A percentile compares a stretch with the other conserved stretches of the same genome.
phyloP scores from a whole-genome alignment of 1,140 invertebrate genomes.

The Aphaenogaster floridana region DNA sequence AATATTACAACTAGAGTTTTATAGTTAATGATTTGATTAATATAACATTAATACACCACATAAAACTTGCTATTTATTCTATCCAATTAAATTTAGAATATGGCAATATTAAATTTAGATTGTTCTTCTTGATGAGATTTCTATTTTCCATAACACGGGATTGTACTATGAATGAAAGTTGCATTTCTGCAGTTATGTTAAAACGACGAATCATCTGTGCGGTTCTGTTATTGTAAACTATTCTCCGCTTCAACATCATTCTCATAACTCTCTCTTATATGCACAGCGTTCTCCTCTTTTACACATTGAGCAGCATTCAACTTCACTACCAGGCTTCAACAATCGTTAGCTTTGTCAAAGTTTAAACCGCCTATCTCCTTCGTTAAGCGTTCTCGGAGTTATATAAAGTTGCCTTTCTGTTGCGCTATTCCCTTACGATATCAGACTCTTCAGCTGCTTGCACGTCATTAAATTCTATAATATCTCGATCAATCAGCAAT shows the following conservation, averaged over 20 bases:
- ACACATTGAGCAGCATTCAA: conserved; percentile 37
- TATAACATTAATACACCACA: background rate
- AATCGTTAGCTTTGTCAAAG: conserved; percentile 60
- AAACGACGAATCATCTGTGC: conserved; percentile 35
- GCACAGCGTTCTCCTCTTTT: background rate
- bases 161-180: conserved; percentile 32
- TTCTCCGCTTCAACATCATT: background rate
- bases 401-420: conserved; percentile 45
- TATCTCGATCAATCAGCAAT: conserved; percentile 30
- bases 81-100: background rate
- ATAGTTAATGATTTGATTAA: background rate
- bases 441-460: conserved; percentile 42
- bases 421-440: conserved; percentile 50
- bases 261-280: conserved; percentile 37
- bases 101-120: background rate
- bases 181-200: background rate
- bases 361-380: conserved; percentile 38
- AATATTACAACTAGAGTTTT: background rate
- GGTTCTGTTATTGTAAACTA: conserved; percentile 24
- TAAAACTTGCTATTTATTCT: background rate
- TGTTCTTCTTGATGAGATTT: background rate
- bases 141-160: background rate
- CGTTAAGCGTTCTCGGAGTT: conserved; percentile 39
- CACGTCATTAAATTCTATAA: conserved; percentile 10
- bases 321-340: conserved; percentile 33